Evolutionary conservation across 2,797 vertebrate species (phyloP).

Genomic region (Sebastes trivittatus): DNA sequence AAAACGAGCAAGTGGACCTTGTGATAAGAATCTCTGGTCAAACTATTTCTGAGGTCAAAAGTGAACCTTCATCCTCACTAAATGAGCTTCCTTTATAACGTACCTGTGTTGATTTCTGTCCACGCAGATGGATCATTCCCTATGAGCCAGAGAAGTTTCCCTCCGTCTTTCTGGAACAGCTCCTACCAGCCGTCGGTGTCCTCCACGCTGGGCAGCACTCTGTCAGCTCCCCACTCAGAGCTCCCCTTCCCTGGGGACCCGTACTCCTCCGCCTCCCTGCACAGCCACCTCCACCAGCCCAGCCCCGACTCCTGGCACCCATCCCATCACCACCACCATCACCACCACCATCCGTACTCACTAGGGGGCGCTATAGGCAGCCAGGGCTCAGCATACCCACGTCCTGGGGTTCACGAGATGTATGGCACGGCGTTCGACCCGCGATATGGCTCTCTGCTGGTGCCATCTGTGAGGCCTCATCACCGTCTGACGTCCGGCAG

Average conservation of each 20-base stretch:
- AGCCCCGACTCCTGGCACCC: slow-evolving; percentile 92
- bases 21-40: neutral
- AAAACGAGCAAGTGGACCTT: neutral
- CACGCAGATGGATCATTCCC: slow-evolving; percentile 89
- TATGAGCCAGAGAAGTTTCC: slow-evolving; percentile 97
- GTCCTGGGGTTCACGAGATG: slow-evolving; percentile 91
- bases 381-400: slow-evolving; percentile 88
- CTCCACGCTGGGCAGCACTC: slow-evolving; percentile 84
- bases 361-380: slow-evolving; percentile 86
- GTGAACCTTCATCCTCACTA: neutral
- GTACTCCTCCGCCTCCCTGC: slow-evolving; percentile 88
- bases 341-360: slow-evolving; percentile 90
- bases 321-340: slow-evolving; percentile 91
- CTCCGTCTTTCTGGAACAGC: slow-evolving; percentile 98
- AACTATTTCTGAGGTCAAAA: neutral
- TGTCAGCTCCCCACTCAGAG: slow-evolving; percentile 89
- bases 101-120: neutral
- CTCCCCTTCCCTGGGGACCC: slow-evolving; percentile 91
- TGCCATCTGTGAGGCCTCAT: slow-evolving; percentile 92
- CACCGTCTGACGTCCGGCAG: slow-evolving; percentile 87
- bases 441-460: slow-evolving; percentile 91
- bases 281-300: slow-evolving; percentile 94
- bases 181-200: slow-evolving; percentile 89
- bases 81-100: neutral
- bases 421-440: slow-evolving; percentile 94